phyloP scores from a whole-genome alignment of 1,140 invertebrate species.

The Dolichoris vasculosae region DNA sequence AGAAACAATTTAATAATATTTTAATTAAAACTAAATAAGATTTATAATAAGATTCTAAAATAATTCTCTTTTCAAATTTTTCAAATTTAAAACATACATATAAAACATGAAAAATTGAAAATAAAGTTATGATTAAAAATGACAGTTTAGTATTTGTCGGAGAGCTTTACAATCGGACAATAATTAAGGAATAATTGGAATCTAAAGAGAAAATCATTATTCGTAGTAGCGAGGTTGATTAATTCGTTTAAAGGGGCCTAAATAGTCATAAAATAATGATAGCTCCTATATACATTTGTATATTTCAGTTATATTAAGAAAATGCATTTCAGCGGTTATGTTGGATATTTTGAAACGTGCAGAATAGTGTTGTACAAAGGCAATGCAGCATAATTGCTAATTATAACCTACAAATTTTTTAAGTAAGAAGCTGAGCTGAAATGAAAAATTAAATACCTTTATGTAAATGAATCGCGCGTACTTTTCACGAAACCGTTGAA shows the following conservation, averaged over 20 bases:
- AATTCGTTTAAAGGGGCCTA: background rate
- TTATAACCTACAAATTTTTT: background rate
- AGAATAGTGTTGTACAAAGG: background rate
- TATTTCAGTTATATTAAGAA: background rate
- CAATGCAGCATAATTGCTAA: conserved; percentile 9
- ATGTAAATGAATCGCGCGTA: conserved; percentile 1
- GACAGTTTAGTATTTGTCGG: no score
- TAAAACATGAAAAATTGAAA: no score
- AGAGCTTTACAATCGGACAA: background rate
- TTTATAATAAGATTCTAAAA: no score
- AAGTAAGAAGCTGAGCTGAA: conserved; percentile 21
- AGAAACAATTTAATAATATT: no score
- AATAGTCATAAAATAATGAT: background rate
- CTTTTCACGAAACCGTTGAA: conserved; percentile 6
- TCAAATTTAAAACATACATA: no score
- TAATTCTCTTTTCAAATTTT: no score
- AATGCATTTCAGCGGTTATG: background rate
- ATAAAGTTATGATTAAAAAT: no score
- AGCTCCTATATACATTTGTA: background rate
- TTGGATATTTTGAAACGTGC: background rate
- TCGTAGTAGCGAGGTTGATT: background rate
- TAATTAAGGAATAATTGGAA: background rate
- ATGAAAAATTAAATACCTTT: conserved; percentile 24
- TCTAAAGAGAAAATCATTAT: background rate
- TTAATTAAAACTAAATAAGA: no score